Base-by-base conservation (phyloP, 1,140 invertebrate species). In the Drosophila saltans region DNA sequence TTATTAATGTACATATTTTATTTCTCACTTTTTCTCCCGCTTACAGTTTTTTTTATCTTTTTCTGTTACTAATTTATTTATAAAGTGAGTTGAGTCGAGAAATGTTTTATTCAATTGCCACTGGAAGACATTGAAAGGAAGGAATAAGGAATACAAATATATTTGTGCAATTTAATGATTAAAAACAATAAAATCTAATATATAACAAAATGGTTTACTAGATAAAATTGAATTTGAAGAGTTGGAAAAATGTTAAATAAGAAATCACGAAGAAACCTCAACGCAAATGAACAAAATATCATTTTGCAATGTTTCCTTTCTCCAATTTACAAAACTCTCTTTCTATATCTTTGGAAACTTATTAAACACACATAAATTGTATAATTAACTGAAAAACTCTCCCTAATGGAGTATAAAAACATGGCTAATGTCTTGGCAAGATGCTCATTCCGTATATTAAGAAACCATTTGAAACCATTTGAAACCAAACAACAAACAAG, bases 61-160 rank as follows among this genome's bases (percentile, higher is more conserved):
- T 71, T 67, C 24, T 48, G 48, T 26, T 28, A 43, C 5, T 45
- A 24, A 24, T 52, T 52, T 10, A 26, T 52, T 52, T 52, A 24
- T 52, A 24, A 39, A 60, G 30, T 60, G 10, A 64, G 30, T 57
- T 52, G 21, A 16, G 16, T 52, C 21, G 40, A 16, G 39, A 68
- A 68, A 67, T 75, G 63, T 69, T 75, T 76, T 62, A 75, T 64
- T 75, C 66, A 76, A 39, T 62, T 21, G 63, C 8, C 30, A 58
- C 16, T 30, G 33, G 5, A 28, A 24, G 28, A 58, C 21, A 48
- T 60, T 60, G 24, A 16, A 30, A 11, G 4, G 58, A 10, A 30
- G 16, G 72, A 72, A 72, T 3, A 26, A 52, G 24, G 16, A 48
- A 16, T 48, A 48, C 45, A 48, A 21, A 48, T 24, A 21, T 48